A percentile compares a stretch with the other conserved stretches of the same genome.
Evolutionary conservation across 1,140 invertebrate genomes (phyloP).

Genomic region (Orius insidiosus): DNA sequence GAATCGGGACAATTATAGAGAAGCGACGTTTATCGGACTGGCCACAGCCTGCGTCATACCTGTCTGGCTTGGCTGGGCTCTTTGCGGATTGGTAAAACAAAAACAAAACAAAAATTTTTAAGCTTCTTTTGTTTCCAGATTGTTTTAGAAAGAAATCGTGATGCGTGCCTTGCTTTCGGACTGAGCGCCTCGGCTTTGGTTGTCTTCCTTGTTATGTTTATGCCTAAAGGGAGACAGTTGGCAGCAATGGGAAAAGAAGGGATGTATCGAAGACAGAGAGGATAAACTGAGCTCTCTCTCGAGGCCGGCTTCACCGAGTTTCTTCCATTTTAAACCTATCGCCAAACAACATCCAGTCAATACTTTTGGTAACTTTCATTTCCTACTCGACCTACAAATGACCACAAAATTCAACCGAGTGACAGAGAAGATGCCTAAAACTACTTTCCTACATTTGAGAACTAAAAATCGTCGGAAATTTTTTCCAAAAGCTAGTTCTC

Average conservation of each 20-base stretch:
- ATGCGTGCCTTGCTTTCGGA: slow-evolving; percentile 76
- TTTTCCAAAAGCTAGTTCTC: too few species aligned
- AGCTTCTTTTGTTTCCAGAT: slow-evolving; percentile 24
- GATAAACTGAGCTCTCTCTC: slow-evolving; percentile 56
- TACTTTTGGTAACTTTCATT: slow-evolving; percentile 19
- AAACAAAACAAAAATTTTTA: too few species aligned
- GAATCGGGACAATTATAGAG: slow-evolving; percentile 86
- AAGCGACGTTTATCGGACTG: slow-evolving; percentile 74
- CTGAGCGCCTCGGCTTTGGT: slow-evolving; percentile 62
- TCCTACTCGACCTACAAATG: too few species aligned
- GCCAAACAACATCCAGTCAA: slow-evolving; percentile 28
- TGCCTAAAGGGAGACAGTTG: slow-evolving; percentile 79
- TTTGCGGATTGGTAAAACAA: slow-evolving; percentile 18
- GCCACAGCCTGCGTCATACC: slow-evolving; percentile 66
- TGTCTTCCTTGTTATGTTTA: slow-evolving; percentile 82
- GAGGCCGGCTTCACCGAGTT: slow-evolving; percentile 65
- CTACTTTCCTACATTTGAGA: too few species aligned
- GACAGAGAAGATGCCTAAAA: too few species aligned
- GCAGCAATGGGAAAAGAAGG: slow-evolving; percentile 72
- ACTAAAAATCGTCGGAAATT: too few species aligned
- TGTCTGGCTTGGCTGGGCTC: slow-evolving; percentile 71
- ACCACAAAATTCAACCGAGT: too few species aligned
- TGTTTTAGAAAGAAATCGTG: slow-evolving; percentile 55
- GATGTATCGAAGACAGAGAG: slow-evolving; percentile 59
- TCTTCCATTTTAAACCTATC: slow-evolving; percentile 80